A percentile compares a stretch with the other conserved stretches of the same genome.
Evolutionary conservation across 2,113 vertebrate species (phyloP).

Genomic region (Clarias batrachus): DNA sequence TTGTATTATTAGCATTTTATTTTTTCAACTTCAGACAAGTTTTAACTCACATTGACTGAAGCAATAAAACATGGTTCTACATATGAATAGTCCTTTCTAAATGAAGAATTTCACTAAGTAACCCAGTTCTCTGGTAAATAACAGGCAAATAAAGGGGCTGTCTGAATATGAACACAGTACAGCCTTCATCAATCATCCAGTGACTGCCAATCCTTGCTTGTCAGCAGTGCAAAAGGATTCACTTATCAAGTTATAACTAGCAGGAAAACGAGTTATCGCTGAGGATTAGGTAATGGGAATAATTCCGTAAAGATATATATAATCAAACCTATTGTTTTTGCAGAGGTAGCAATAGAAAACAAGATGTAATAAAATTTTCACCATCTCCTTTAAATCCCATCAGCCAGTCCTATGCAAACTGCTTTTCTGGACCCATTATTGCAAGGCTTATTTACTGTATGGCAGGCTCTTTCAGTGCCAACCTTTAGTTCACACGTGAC

Average conservation of each 20-base stretch:
- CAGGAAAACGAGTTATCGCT: not conserved
- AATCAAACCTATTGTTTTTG: not conserved
- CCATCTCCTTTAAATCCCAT: not conserved
- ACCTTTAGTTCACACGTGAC: not conserved
- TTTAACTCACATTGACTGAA: not conserved
- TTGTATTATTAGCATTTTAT: not conserved
- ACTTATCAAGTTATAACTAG: not conserved
- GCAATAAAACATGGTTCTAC: not conserved
- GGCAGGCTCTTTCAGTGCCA: not conserved
- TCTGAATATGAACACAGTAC: not conserved
- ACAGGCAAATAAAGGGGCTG: not conserved
- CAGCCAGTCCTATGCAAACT: not conserved
- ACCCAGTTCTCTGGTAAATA: not conserved
- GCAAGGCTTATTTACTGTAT: slow-evolving; percentile 1
- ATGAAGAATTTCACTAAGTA: not conserved
- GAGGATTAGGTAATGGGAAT: not conserved
- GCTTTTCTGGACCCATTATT: not conserved
- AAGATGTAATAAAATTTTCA: not conserved
- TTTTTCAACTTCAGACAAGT: not conserved
- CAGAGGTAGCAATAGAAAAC: not conserved
- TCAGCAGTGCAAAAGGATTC: not conserved
- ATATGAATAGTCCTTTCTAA: not conserved
- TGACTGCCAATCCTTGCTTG: not conserved
- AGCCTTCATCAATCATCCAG: not conserved
- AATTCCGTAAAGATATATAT: not conserved